Percentiles rank a stretch among this genome's conserved stretches.
These are phyloP conservation scores for Tokudaia muenninki DNA, from an alignment of 2,797 vertebrate species.

Conservation along the genomic window DNA sequence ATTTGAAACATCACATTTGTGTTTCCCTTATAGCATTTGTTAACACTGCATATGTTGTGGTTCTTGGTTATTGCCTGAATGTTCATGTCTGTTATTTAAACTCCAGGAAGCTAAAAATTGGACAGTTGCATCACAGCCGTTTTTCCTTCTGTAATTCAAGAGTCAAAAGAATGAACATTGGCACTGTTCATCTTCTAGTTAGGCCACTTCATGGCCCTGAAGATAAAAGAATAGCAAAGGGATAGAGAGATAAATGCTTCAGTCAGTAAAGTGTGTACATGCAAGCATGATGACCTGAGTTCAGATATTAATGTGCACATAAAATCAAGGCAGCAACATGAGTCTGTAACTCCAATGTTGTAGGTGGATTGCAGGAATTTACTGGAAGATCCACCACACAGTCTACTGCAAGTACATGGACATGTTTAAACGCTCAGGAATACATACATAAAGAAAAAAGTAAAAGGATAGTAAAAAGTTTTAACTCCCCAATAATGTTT, in stretches of 20 bases:
- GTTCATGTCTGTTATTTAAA: neutral
- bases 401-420: neutral
- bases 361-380: neutral
- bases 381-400: neutral
- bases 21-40: neutral
- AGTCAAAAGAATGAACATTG: neutral
- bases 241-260: too few relatives aligned
- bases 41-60: neutral
- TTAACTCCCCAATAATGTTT: neutral
- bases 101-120: neutral
- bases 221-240: neutral
- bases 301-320: neutral
- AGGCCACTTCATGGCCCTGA: neutral
- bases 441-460: neutral
- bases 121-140: neutral
- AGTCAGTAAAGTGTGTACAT: neutral
- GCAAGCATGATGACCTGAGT: too few relatives aligned
- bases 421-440: neutral
- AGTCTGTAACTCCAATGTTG: neutral
- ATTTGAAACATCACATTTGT: neutral
- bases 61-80: neutral
- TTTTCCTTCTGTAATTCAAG: neutral
- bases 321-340: neutral
- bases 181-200: neutral
- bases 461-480: conserved; percentile 2